phyloP scores from a whole-genome alignment of 2,113 vertebrate species.

The Athene cunicularia region DNA sequence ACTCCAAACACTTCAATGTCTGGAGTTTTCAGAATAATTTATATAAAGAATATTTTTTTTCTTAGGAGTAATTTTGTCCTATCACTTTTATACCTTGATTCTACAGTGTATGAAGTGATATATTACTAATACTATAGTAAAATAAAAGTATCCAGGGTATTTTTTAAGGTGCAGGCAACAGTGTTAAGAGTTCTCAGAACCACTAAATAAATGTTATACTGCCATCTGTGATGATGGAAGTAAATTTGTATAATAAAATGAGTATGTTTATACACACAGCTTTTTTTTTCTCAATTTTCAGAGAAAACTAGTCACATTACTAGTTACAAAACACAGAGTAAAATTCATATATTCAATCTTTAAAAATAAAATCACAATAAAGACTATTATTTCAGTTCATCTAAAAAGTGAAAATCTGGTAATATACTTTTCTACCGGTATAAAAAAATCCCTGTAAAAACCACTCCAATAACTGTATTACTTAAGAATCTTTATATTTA shows the following conservation, averaged over 20 bases:
- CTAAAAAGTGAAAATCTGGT: neutral
- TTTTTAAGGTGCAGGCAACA: neutral
- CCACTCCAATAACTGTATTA: neutral
- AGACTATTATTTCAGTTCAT: neutral
- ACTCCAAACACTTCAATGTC: neutral
- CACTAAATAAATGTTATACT: neutral
- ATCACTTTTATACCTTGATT: neutral
- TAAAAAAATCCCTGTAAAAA: neutral
- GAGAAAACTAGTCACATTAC: neutral
- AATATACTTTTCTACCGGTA: neutral
- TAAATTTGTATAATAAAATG: neutral
- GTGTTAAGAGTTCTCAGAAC: neutral
- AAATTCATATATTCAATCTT: neutral
- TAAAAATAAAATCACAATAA: neutral
- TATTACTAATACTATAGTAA: neutral
- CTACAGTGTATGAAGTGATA: neutral
- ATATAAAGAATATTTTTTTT: neutral
- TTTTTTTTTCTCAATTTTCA: neutral
- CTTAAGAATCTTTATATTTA: slow-evolving; percentile 67
- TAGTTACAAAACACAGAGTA: neutral
- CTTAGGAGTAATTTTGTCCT: neutral
- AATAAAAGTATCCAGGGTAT: neutral
- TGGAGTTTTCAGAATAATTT: neutral
- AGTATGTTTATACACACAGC: neutral
- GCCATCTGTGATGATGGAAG: neutral